Conservation (phyloP, 2,888 invertebrate genomes). For the Dione juno region DNA sequence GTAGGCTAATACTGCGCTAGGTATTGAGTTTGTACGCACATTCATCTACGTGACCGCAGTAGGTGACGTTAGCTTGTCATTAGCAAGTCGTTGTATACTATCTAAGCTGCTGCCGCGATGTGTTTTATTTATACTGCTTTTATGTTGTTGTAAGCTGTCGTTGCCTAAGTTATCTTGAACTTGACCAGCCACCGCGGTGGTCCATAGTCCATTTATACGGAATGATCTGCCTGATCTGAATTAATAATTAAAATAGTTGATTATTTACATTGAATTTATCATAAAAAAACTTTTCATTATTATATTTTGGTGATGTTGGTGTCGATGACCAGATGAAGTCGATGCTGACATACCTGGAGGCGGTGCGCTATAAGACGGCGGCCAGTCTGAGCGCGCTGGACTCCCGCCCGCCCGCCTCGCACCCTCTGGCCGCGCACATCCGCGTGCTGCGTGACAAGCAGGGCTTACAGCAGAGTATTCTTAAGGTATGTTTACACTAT, state of each 20-base stretch:
- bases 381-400: slow-evolving; percentile 92
- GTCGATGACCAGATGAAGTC: slow-evolving; percentile 89
- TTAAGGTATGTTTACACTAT: slow-evolving; percentile 83
- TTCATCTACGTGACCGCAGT: too few relatives aligned
- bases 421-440: slow-evolving; percentile 93
- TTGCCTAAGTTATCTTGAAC: too few relatives aligned
- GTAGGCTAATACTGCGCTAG: too few relatives aligned
- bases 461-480: slow-evolving; percentile 92
- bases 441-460: slow-evolving; percentile 95
- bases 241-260: too few relatives aligned
- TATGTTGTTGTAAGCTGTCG: background rate
- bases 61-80: background rate
- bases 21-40: too few relatives aligned
- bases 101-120: slow-evolving; percentile 20
- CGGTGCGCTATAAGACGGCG: slow-evolving; percentile 93
- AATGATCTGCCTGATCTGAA: too few relatives aligned
- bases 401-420: slow-evolving; percentile 88
- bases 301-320: background rate
- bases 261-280: too few relatives aligned
- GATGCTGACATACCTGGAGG: slow-evolving; percentile 96
- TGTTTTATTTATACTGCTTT: background rate
- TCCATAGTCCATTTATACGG: too few relatives aligned
- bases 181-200: too few relatives aligned
- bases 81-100: background rate
- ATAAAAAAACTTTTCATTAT: too few relatives aligned